Evolutionary conservation across 1,140 invertebrate genomes (phyloP).

Genomic region (Drosophila repleta): DNA sequence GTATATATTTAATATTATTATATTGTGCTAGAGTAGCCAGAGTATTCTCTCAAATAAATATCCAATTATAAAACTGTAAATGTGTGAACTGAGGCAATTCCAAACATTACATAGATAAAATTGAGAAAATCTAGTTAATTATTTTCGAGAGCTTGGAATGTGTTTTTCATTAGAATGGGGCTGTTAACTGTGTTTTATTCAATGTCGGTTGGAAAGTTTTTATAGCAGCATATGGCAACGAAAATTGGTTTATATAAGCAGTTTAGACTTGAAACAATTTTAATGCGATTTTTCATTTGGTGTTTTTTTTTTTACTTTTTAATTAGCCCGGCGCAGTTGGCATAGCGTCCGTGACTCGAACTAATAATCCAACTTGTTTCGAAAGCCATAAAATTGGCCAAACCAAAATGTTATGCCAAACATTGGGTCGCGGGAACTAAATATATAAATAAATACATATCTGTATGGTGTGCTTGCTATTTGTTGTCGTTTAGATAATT

Average conservation of each 20-base stretch:
- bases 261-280: neutral
- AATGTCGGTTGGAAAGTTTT: neutral
- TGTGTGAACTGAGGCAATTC: too few species aligned
- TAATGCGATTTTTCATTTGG: neutral
- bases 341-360: slow-evolving; percentile 9
- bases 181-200: neutral
- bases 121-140: neutral
- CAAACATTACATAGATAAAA: neutral
- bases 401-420: slow-evolving; percentile 21
- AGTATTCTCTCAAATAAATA: neutral
- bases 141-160: neutral
- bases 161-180: neutral
- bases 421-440: slow-evolving; percentile 43
- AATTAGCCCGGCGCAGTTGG: slow-evolving; percentile 42
- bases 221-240: slow-evolving; percentile 2
- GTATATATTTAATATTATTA: too few species aligned
- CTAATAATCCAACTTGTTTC: slow-evolving; percentile 43
- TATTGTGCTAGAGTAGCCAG: too few species aligned
- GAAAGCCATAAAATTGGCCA: slow-evolving; percentile 37
- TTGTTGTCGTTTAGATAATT: slow-evolving; percentile 35
- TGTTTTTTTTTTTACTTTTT: slow-evolving; percentile 29
- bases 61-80: neutral
- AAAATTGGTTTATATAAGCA: slow-evolving; percentile 4
- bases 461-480: slow-evolving; percentile 26
- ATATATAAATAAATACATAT: slow-evolving; percentile 63